phyloP scores from a whole-genome alignment of 2,888 invertebrate genomes.

The Polydrusus tereticollis region DNA sequence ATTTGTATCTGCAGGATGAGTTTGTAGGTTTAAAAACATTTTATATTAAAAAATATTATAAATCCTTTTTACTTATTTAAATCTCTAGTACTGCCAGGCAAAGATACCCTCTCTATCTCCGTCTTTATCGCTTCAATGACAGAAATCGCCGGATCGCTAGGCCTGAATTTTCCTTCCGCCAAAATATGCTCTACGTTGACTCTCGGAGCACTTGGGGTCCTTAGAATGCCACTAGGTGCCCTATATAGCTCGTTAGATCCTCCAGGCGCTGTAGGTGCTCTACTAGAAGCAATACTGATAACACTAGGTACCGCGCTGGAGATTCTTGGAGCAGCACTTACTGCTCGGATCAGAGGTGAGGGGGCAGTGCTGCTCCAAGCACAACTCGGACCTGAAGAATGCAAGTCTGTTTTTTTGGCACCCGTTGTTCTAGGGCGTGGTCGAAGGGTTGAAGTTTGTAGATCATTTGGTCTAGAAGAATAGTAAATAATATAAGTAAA shows the following conservation, averaged over 20 bases:
- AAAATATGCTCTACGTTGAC: constrained; percentile 70
- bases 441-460: constrained; percentile 46
- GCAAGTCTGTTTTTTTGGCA: constrained; percentile 59
- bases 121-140: constrained; percentile 87
- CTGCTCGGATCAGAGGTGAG: constrained; percentile 70
- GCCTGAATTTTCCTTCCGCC: constrained; percentile 72
- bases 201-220: constrained; percentile 64
- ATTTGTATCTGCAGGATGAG: no score
- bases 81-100: constrained; percentile 65
- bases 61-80: constrained; percentile 47
- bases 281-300: constrained; percentile 1
- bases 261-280: constrained; percentile 25
- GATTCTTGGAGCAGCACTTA: constrained; percentile 72
- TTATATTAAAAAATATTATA: not conserved
- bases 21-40: no score
- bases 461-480: not conserved
- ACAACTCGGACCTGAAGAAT: constrained; percentile 64
- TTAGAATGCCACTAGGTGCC: constrained; percentile 30
- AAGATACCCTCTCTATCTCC: constrained; percentile 70
- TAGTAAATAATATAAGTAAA: not conserved
- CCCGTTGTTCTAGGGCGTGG: constrained; percentile 65
- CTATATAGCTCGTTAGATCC: constrained; percentile 2
- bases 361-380: constrained; percentile 71
- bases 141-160: constrained; percentile 83
- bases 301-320: constrained; percentile 3